A percentile compares a stretch with the other conserved stretches of the same genome.
These are phyloP conservation scores for Tiphia femorata DNA, from an alignment of 2,888 invertebrate species.

Conservation along the genomic window DNA sequence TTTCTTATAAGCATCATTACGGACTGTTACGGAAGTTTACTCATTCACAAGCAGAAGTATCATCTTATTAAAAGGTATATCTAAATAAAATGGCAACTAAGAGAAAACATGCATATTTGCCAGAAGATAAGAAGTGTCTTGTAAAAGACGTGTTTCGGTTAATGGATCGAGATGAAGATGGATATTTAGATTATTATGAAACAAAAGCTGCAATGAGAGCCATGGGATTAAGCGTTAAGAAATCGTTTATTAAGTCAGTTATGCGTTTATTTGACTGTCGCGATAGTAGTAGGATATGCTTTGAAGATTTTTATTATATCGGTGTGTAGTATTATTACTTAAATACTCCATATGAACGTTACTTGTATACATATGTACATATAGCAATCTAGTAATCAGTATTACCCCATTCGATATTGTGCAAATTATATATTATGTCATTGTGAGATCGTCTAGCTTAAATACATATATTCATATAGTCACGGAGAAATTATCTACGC, in stretches of 20 bases:
- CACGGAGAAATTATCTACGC: conserved; percentile 42
- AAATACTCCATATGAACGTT: background rate
- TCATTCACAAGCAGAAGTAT: too few species aligned
- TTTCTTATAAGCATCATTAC: too few species aligned
- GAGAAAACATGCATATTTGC: conserved; percentile 27
- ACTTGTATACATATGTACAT: too few species aligned
- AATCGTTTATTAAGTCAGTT: conserved; percentile 45
- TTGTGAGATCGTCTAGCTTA: background rate
- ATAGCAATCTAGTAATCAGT: too few species aligned
- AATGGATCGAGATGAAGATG: conserved; percentile 50
- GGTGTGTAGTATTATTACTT: conserved; percentile 37
- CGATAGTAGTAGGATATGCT: conserved; percentile 24
- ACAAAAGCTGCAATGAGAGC: conserved; percentile 49
- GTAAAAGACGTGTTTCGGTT: conserved; percentile 46
- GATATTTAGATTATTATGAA: conserved; percentile 53
- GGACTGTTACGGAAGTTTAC: too few species aligned
- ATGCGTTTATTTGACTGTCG: conserved; percentile 36
- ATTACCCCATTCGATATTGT: too few species aligned
- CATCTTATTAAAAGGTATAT: background rate
- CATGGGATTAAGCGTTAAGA: conserved; percentile 48
- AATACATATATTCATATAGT: conserved; percentile 34
- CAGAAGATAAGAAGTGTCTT: conserved; percentile 36
- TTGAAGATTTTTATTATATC: conserved; percentile 51
- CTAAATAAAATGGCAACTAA: background rate
- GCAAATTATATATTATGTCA: background rate